These are phyloP conservation scores for Sphenopsis melanotis DNA, from an alignment of 2,797 vertebrate species.

Conservation along the genomic window DNA sequence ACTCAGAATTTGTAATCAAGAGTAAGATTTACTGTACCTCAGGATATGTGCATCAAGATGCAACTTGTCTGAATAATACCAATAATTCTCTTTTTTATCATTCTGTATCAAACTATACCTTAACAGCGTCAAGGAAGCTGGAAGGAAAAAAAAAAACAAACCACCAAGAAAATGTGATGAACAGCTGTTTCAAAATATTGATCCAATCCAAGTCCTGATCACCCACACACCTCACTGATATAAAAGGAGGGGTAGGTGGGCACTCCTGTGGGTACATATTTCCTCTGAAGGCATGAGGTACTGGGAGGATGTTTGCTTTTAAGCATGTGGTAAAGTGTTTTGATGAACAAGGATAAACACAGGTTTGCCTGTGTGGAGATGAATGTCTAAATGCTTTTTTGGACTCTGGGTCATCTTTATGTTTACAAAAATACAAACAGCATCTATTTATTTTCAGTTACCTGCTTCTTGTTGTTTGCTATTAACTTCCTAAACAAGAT, in stretches of 20 bases:
- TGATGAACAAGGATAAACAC: slow-evolving; percentile 1
- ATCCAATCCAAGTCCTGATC: background rate
- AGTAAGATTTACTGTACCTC: slow-evolving; percentile 58
- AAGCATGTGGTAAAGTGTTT: background rate
- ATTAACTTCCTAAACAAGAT: background rate
- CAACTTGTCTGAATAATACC: slow-evolving; percentile 28
- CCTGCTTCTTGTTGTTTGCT: background rate
- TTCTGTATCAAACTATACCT: background rate
- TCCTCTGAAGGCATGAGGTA: background rate
- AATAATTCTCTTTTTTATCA: background rate
- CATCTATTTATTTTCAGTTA: background rate
- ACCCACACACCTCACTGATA: background rate
- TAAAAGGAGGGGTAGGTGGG: background rate
- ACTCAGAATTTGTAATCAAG: slow-evolving; percentile 61
- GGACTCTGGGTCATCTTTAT: background rate
- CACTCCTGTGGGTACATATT: background rate
- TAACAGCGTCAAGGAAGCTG: background rate
- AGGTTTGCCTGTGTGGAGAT: background rate
- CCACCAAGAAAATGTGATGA: background rate
- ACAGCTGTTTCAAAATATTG: background rate
- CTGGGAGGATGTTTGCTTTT: background rate
- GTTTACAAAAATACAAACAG: background rate
- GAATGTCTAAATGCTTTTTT: background rate
- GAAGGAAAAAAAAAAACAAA: background rate
- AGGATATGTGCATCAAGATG: slow-evolving; percentile 27